Evolutionary conservation across 1,140 invertebrate species (phyloP), one percentile per base, ranked within the genome.

Genomic region (Drosophila triauraria): DNA sequence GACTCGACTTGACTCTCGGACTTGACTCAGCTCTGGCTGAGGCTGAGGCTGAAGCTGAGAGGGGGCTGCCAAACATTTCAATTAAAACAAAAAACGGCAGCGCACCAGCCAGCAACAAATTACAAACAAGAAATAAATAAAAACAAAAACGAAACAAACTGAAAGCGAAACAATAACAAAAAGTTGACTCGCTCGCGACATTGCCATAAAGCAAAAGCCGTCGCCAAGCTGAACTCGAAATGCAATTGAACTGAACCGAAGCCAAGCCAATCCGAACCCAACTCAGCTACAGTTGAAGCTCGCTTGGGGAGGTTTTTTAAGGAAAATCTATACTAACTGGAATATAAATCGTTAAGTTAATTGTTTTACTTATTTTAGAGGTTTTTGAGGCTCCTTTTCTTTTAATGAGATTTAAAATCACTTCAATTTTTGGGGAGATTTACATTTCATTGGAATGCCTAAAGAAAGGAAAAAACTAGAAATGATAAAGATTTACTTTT

Each of bases 1-100:
- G 35, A 30, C 42, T 65, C 27, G 12, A 30, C 58, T 62, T 32
- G 35, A 30, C 42, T 46, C 57, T 35, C 9, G 32, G 32, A 35
- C 32, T 10, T 35, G 5, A 35, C 30, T 35, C 13, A 53, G 32
- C 30, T 30, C 30, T 30, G 30, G 38, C 30, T 27, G 27, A 59
- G 20, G 20, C 20, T 20, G 20, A 20, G 20, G 20, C 20, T 20
- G 20, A 20, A 1, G 27, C 27, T 30, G 27, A 30, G 27, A 30
- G 48, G 54, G 23, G 38, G 54, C 76, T 80, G 69, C 80, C 85
- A 90, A 85, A 85, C 85, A 90, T 85, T 91, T 91, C 85, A 90
- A 90, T 90, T 90, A 71, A 90, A 81, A 69, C 38, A 65, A 50
- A 67, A 53, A 50, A 20, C 40, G 20, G 10, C 4, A 9, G 4